These are phyloP conservation scores for Acanthosoma haemorrhoidale DNA, from an alignment of 2,888 invertebrate genomes.

Conservation along the genomic window DNA sequence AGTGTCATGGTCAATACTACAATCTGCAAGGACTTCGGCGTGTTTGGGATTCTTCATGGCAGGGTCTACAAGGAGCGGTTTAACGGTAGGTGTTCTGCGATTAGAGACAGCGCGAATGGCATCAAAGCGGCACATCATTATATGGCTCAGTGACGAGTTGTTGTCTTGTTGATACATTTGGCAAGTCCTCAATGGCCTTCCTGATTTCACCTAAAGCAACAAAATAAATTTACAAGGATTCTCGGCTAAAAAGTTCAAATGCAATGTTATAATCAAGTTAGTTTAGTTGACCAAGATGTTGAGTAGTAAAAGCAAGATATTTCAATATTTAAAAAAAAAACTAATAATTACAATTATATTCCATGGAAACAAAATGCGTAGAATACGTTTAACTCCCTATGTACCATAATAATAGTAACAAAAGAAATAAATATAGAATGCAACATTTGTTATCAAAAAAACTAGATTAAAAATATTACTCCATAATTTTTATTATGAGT, in stretches of 20 bases:
- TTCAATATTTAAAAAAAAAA: too few species aligned
- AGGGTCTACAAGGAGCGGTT: slow-evolving; percentile 69
- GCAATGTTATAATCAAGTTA: neutral
- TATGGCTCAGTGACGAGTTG: slow-evolving; percentile 62
- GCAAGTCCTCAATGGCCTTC: slow-evolving; percentile 67
- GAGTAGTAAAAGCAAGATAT: too few species aligned
- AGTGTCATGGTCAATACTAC: slow-evolving; percentile 78
- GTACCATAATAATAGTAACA: too few species aligned
- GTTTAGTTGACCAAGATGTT: too few species aligned
- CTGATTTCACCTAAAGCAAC: slow-evolving; percentile 57
- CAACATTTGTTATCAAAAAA: too few species aligned
- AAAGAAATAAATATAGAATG: too few species aligned
- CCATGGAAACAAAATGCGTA: too few species aligned
- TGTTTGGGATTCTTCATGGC: slow-evolving; percentile 75
- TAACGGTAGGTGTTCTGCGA: slow-evolving; percentile 68
- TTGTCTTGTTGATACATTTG: slow-evolving; percentile 73
- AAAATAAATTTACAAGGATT: neutral
- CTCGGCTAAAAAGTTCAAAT: neutral
- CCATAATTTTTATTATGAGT: too few species aligned
- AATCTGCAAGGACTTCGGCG: slow-evolving; percentile 73
- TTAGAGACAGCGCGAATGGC: slow-evolving; percentile 68
- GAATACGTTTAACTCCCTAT: too few species aligned
- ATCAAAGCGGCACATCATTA: slow-evolving; percentile 65
- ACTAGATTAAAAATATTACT: too few species aligned
- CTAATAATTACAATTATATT: too few species aligned